A percentile compares a stretch with the other conserved stretches of the same genome.
Conservation (phyloP, 2,888 invertebrate genomes). For the Eurytoma adleriae region DNA sequence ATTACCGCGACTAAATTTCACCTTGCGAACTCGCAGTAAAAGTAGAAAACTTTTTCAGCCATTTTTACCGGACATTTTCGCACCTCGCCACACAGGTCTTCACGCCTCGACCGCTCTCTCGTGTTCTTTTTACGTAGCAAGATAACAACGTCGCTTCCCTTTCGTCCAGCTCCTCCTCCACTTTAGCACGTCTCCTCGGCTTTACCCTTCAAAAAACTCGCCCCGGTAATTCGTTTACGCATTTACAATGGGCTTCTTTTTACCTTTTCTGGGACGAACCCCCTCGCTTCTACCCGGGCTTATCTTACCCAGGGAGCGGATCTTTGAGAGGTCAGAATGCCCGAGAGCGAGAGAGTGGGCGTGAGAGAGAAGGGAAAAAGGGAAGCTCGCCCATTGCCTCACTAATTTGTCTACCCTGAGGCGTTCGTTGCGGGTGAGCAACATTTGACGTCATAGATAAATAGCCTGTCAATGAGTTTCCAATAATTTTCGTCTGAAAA, state of each 20-base stretch:
- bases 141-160: background rate
- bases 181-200: constrained; percentile 55
- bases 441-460: background rate
- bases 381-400: background rate
- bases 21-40: background rate
- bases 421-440: background rate
- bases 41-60: background rate
- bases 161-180: constrained; percentile 53
- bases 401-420: constrained; percentile 25
- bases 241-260: constrained; percentile 65
- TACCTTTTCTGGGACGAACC: constrained; percentile 49
- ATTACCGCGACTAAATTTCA: background rate
- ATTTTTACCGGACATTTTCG: constrained; percentile 1
- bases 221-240: constrained; percentile 68
- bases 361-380: too few species aligned
- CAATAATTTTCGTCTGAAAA: background rate
- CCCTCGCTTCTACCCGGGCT: background rate
- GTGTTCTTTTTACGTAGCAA: background rate
- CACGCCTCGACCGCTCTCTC: background rate
- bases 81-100: constrained; percentile 6
- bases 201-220: constrained; percentile 63
- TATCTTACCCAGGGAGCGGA: constrained; percentile 6
- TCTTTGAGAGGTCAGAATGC: constrained; percentile 5
- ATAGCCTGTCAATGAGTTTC: constrained; percentile 13
- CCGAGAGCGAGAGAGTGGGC: too few species aligned